Evolutionary conservation across 2,113 vertebrate genomes (phyloP), one percentile per base, ranked within the genome.

Genomic region (Sarotherodon lohbergeri): DNA sequence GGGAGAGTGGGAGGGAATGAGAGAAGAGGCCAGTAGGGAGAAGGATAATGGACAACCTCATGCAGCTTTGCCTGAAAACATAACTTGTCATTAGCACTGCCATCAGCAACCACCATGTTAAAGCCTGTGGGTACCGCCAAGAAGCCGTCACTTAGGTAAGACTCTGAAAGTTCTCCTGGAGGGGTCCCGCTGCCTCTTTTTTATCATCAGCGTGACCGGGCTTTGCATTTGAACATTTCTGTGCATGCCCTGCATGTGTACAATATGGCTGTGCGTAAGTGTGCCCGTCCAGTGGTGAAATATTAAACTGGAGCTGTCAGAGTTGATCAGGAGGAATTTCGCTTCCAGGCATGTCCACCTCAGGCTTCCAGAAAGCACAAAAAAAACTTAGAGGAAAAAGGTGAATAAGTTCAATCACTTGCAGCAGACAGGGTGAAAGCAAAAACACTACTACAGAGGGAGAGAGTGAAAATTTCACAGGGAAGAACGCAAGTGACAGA

Each of bases 231-330:
- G 29, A 16, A 73, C 14, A 54, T 68, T 34, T 86, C 50, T 81
- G 46, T 54, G 46, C 46, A 50, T 52, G 61, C n/a, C 8, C 52
- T 50, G 24, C 71, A 29, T 73, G 59, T 85, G 80, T 68, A 80
- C 81, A 50, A 22, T 24, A 41, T 76, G 43, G 24, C 79, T 61
- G 10, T 80, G 59, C 46, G 3, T 78, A 10, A 36, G 61, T 46
- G 52, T 88, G 81, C 46, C 43, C 52, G 83, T 92, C 89, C 87
- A 56, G 80, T 87, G 82, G 91, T 96, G 93, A 96, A 96, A 96
- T 96, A 96, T 97, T 96, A 94, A 96, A 91, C 81, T 91, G 85
- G 86, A 95, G 86, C 95, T 96, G 95, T 96, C 95, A 96, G 90
- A 66, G 59, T 86, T 71, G 85, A 88, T 95, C 83, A 87, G 90